phyloP scores from a whole-genome alignment of 2,113 vertebrate genomes.

The Apeltes quadracus region DNA sequence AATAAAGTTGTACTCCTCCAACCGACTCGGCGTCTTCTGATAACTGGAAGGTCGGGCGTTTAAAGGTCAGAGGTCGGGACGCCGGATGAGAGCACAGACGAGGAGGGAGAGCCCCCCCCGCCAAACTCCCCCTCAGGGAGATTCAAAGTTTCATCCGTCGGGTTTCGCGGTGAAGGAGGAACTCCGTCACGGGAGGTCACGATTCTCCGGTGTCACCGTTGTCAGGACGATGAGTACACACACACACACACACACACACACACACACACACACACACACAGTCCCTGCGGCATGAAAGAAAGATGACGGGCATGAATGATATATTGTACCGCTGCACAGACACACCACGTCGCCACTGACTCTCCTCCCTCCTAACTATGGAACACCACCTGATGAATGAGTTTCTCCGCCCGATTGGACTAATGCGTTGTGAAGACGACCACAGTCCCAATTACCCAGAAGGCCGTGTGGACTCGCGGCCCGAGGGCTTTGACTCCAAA shows the following conservation, averaged over 20 bases:
- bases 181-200: conserved; percentile 37
- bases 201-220: conserved; percentile 2
- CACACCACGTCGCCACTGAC: conserved; percentile 14
- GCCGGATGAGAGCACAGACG: not conserved
- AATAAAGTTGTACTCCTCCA: conserved; percentile 50
- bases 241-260: not conserved
- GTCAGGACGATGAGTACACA: not conserved
- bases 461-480: not conserved
- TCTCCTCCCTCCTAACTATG: no score
- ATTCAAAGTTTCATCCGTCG: not conserved
- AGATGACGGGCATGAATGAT: conserved; percentile 68
- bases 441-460: not conserved
- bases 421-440: not conserved
- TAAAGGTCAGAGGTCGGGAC: conserved; percentile 47
- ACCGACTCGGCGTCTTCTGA: conserved; percentile 23
- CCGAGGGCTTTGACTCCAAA: not conserved
- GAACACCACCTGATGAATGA: not conserved
- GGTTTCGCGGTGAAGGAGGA: conserved; percentile 2
- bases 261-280: no score
- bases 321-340: conserved; percentile 43
- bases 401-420: no score
- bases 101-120: conserved; percentile 19
- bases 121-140: conserved; percentile 36
- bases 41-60: conserved; percentile 30
- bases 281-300: conserved; percentile 61